Evolutionary conservation across 2,797 vertebrate genomes (phyloP).

Genomic region (Miopithecus talapoin): DNA sequence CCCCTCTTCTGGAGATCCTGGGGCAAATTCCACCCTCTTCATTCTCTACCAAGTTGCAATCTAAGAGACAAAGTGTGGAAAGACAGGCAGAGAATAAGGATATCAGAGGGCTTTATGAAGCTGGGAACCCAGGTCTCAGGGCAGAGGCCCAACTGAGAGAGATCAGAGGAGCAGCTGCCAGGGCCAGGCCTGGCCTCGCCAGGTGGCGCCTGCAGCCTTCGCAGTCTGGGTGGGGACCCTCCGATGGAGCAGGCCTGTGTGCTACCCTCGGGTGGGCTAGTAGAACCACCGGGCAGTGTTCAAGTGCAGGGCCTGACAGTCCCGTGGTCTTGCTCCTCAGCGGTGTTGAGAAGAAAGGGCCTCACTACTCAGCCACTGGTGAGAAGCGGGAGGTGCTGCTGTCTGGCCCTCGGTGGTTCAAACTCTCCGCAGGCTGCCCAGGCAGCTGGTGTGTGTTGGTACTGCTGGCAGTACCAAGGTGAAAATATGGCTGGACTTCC

Average conservation of each 20-base stretch:
- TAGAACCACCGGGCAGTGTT: not conserved
- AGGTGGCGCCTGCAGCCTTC: not conserved
- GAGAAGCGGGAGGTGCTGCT: not conserved
- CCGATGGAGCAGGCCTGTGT: not conserved
- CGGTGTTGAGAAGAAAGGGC: not conserved
- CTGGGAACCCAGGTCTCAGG: not conserved
- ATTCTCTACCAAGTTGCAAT: not conserved
- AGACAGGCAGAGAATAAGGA: not conserved
- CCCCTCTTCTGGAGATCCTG: not conserved
- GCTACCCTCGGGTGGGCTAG: not conserved
- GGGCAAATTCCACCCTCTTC: not conserved
- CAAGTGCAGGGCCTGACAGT: not conserved
- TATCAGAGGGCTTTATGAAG: not conserved
- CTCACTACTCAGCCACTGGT: not conserved
- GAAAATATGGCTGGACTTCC: not conserved
- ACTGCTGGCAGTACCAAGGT: not conserved
- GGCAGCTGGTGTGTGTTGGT: not conserved
- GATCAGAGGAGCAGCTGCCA: not conserved
- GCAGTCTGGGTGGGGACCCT: not conserved
- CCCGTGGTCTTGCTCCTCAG: not conserved
- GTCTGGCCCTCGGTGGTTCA: not conserved
- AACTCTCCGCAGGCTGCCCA: not conserved
- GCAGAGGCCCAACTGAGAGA: not conserved
- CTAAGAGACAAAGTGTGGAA: not conserved
- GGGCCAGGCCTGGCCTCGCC: not conserved